Base-by-base conservation (phyloP, 2,888 invertebrate genomes). In the Pinctada fucata region DNA sequence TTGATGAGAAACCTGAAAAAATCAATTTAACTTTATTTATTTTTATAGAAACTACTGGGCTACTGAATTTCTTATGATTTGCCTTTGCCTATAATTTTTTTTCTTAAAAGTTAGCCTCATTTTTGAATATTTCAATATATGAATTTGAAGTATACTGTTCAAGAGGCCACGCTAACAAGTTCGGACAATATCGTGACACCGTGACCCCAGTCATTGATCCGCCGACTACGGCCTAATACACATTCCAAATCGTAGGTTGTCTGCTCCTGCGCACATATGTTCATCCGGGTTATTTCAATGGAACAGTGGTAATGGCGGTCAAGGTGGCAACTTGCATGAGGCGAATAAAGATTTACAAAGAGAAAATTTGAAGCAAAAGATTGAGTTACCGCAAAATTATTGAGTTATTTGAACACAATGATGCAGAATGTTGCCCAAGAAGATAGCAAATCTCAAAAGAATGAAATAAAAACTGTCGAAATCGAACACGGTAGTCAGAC, bases 361-460 rank as follows among this genome's bases (percentile, higher is more conserved):
- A 65, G 64, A 49, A 48, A 79, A 77, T 70, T 50, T 72, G 72
- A 77, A 74, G 69, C 65, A 79, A 78, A 80, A 78, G 76, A 72
- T 45, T 71, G 49, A 66, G 50, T 72, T 77, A 75, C 63, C 75
- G 70, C 58, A 76, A 51, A 6, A 58, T 58, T 68, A 73, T 69
- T 31, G 63, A 66, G 66, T 74, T 58, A 47, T 13, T 79, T 79
- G 75, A 80, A 79, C 78, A 81, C 81, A 85, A 95, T 87, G 81
- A 96, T 96, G 96, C 96, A 96, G 96, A 96, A 96, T 96, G 96
- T 96, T 94, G 95, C 82, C 78, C 82, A 84, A 82, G 87, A 85
- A 78, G 87, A 85, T 72, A 85, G 82, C 70, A 83, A 86, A 80
- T 87, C 86, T 67, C 79, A 83, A 72, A 88, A 83, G 74, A 87